Conservation (phyloP, 2,888 invertebrate species). For the Leucophenga montana region DNA sequence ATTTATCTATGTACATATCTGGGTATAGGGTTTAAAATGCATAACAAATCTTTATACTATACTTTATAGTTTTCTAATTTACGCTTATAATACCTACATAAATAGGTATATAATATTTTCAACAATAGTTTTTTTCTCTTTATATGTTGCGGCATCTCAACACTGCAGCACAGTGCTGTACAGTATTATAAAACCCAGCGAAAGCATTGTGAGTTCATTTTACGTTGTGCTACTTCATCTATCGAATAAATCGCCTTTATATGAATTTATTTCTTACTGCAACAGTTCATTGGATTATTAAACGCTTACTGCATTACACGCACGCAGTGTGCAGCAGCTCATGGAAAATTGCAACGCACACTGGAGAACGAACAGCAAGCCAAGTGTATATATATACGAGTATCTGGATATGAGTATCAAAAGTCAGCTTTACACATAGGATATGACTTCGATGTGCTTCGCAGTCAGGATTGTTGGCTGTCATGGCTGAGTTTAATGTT, state of each 20-base stretch:
- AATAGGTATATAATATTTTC: no score
- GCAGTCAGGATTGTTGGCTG: background rate
- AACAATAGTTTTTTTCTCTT: background rate
- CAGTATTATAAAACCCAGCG: no score
- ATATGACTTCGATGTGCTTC: background rate
- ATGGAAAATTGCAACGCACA: constrained; percentile 16
- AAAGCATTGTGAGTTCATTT: background rate
- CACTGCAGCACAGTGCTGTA: no score
- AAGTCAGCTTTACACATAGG: constrained; percentile 26
- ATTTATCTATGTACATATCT: no score
- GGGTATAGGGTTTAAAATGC: no score
- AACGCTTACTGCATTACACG: constrained; percentile 13
- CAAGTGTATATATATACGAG: constrained; percentile 41
- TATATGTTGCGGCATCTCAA: background rate
- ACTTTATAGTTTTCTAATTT: no score
- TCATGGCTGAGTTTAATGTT: constrained; percentile 57
- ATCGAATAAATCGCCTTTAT: background rate
- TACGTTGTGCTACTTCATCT: background rate
- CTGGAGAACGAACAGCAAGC: constrained; percentile 39
- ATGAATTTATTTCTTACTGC: constrained; percentile 22
- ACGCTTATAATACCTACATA: no score
- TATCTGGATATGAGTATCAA: constrained; percentile 19
- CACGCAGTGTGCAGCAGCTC: background rate
- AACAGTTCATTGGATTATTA: constrained; percentile 23
- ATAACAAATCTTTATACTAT: no score